These are phyloP conservation scores for Sceloporus tristichus DNA, from an alignment of 2,113 vertebrate species.

Conservation along the genomic window DNA sequence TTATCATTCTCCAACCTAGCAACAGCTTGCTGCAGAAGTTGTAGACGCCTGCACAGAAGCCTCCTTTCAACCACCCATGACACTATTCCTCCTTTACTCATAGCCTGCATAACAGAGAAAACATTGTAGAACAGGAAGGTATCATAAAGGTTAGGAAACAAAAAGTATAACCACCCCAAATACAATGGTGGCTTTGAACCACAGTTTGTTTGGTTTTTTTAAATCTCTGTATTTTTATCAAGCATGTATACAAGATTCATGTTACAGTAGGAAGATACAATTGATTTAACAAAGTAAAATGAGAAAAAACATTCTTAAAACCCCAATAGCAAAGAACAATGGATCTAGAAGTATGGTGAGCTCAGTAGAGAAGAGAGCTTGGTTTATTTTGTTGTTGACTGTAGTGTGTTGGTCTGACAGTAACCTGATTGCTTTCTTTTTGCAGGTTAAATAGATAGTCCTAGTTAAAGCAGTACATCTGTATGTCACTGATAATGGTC, in stretches of 20 bases:
- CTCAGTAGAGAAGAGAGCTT: no score
- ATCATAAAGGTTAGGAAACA: not conserved
- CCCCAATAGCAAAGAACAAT: no score
- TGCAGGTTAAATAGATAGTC: no score
- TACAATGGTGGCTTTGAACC: not conserved
- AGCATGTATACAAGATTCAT: not conserved
- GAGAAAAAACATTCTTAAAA: no score
- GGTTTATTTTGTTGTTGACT: no score
- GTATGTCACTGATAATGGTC: no score
- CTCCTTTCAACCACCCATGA: conserved; percentile 61
- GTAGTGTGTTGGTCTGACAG: no score
- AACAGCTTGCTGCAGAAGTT: conserved; percentile 66
- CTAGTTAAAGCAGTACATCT: no score
- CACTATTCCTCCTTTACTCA: conserved; percentile 44
- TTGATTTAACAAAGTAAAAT: not conserved
- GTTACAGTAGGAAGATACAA: no score
- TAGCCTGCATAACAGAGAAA: conserved; percentile 53
- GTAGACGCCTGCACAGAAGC: conserved; percentile 58
- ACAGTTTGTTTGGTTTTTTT: not conserved
- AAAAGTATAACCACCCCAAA: not conserved
- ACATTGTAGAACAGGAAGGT: not conserved
- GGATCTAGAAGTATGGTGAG: no score
- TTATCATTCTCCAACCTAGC: conserved; percentile 75
- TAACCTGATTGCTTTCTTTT: no score
- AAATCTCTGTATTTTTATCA: not conserved